A percentile compares a stretch with the other conserved stretches of the same genome.
These are phyloP conservation scores for Limenitis camilla DNA, from an alignment of 2,888 invertebrate species.

Conservation along the genomic window DNA sequence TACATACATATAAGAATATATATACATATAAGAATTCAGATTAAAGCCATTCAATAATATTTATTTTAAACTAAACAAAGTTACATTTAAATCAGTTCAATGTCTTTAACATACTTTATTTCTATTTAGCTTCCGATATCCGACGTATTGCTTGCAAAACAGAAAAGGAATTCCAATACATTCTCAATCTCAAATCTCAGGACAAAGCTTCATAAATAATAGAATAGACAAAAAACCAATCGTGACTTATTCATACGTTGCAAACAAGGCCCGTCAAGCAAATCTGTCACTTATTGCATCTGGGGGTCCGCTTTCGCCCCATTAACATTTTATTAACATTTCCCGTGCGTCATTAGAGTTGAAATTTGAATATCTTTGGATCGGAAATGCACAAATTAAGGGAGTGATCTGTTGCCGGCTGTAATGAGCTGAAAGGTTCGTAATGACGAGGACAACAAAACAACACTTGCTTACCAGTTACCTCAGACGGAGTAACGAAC, in stretches of 20 bases:
- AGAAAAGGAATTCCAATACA: slow-evolving; percentile 7
- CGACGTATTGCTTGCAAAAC: no score
- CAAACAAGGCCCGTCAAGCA: slow-evolving; percentile 70
- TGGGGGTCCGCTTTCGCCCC: slow-evolving; percentile 60
- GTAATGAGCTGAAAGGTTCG: slow-evolving; percentile 70
- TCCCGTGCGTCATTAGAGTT: slow-evolving; percentile 70
- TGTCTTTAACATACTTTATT: background rate
- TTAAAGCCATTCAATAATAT: no score
- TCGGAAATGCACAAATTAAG: slow-evolving; percentile 75
- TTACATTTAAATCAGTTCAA: no score
- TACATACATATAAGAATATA: no score
- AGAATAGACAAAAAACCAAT: slow-evolving; percentile 58
- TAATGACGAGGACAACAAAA: slow-evolving; percentile 70
- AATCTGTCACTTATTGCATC: slow-evolving; percentile 71
- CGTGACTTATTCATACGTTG: slow-evolving; percentile 69
- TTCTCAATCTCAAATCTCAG: slow-evolving; percentile 14
- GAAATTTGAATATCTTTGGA: slow-evolving; percentile 72
- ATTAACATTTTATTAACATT: slow-evolving; percentile 75
- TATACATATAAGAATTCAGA: no score
- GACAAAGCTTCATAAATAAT: slow-evolving; percentile 34
- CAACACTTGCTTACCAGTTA: slow-evolving; percentile 68
- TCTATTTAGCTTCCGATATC: no score
- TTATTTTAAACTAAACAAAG: no score
- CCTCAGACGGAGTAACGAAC: slow-evolving; percentile 58
- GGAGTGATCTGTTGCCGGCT: slow-evolving; percentile 69